A percentile compares a stretch with the other conserved stretches of the same genome.
Conservation (phyloP, 2,888 invertebrate species). For the Trissoscelio sp. region DNA sequence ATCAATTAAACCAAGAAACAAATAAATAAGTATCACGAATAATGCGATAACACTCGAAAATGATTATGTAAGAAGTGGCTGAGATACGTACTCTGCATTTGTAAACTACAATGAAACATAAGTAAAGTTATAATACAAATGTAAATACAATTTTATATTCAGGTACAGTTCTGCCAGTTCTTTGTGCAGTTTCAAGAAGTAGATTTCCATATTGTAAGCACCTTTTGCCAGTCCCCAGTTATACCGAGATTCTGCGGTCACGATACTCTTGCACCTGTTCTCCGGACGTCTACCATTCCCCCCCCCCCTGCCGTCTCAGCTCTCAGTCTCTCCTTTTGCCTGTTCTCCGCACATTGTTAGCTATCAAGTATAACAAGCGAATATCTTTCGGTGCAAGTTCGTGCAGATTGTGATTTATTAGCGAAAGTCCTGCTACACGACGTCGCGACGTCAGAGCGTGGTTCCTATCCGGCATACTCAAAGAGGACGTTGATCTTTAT, state of each 20-base stretch:
- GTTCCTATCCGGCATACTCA: slow-evolving; percentile 28
- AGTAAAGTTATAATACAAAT: slow-evolving; percentile 57
- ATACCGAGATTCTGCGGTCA: slow-evolving; percentile 65
- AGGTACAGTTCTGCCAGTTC: slow-evolving; percentile 51
- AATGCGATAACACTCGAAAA: slow-evolving; percentile 18
- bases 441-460: slow-evolving; percentile 35
- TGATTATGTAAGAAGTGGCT: slow-evolving; percentile 40
- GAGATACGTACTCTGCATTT: slow-evolving; percentile 18
- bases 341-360: slow-evolving; percentile 44
- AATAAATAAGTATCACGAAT: slow-evolving; percentile 6
- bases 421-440: slow-evolving; percentile 48
- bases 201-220: slow-evolving; percentile 68
- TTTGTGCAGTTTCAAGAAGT: slow-evolving; percentile 58
- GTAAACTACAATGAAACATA: slow-evolving; percentile 51
- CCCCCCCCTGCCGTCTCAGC: too few relatives aligned
- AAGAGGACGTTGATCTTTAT: slow-evolving; percentile 56
- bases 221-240: slow-evolving; percentile 60
- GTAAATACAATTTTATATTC: slow-evolving; percentile 68
- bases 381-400: slow-evolving; percentile 60
- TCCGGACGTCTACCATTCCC: background rate
- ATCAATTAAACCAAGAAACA: slow-evolving; percentile 16
- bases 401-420: slow-evolving; percentile 63
- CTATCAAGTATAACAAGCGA: slow-evolving; percentile 65
- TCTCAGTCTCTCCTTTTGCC: background rate
- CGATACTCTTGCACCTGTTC: slow-evolving; percentile 66